These are phyloP conservation scores for Hydra vulgaris DNA, from an alignment of 30 jellyfish, hydroid and myxozoan species.

Conservation along the genomic window DNA sequence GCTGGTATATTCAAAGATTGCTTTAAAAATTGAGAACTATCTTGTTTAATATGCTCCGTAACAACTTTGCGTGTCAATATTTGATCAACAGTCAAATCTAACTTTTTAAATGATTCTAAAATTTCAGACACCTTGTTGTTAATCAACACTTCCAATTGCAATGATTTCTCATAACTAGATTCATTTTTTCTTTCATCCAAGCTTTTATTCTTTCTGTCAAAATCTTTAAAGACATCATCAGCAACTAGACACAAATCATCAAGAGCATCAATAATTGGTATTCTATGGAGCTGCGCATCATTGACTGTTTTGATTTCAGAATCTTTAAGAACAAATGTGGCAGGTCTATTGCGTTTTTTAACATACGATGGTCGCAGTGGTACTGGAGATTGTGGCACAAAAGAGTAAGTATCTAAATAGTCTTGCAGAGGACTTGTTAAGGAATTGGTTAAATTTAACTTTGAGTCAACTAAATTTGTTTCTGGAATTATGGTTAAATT, in stretches of 20 bases:
- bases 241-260: constrained; percentile 84
- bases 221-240: constrained; percentile 39
- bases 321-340: constrained; percentile 45
- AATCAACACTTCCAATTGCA: constrained; percentile 6
- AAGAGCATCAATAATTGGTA: constrained; percentile 78
- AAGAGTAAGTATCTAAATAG: neutral
- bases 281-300: constrained; percentile 70
- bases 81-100: constrained; percentile 24
- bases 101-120: constrained; percentile 25
- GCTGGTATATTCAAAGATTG: neutral
- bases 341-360: constrained; percentile 23
- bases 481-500: neutral
- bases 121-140: constrained; percentile 17
- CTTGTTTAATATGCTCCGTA: neutral
- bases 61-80: constrained; percentile 10
- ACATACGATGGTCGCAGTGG: neutral
- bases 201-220: neutral
- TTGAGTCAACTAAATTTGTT: neutral
- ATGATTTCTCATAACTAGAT: neutral
- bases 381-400: neutral
- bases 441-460: neutral
- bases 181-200: neutral
- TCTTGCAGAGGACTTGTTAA: neutral
- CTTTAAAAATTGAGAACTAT: neutral
- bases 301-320: constrained; percentile 32